These are phyloP conservation scores for Saturnia japonica DNA, from an alignment of 2,888 invertebrate species.

Conservation along the genomic window DNA sequence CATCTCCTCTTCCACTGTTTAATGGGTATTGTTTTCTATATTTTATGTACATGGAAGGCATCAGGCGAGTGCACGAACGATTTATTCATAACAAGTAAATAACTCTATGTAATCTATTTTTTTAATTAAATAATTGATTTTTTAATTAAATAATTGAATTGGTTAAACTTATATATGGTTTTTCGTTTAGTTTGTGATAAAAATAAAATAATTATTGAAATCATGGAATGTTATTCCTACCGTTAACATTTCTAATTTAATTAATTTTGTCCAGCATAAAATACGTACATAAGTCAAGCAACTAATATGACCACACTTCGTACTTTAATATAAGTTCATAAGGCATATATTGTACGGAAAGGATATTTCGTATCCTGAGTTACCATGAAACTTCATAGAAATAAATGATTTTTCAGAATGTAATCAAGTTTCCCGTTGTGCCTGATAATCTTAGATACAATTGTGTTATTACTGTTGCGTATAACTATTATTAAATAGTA, in stretches of 20 bases:
- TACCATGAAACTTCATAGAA: too few species aligned
- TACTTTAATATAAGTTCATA: too few species aligned
- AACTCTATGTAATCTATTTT: not conserved
- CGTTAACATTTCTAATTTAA: not conserved
- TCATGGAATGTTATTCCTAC: not conserved
- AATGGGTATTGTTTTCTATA: constrained; percentile 30
- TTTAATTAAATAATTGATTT: not conserved
- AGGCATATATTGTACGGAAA: too few species aligned
- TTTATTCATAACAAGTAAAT: not conserved
- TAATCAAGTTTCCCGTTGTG: too few species aligned
- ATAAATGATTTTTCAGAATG: too few species aligned
- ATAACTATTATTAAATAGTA: too few species aligned
- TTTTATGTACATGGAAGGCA: constrained; percentile 77
- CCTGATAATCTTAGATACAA: too few species aligned
- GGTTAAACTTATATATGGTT: not conserved
- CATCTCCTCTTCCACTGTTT: constrained; percentile 32
- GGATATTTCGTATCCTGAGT: too few species aligned
- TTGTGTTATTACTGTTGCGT: too few species aligned
- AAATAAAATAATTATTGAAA: not conserved
- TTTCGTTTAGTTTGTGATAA: not conserved
- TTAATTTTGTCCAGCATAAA: not conserved
- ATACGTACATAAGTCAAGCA: not conserved
- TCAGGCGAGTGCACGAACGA: constrained; percentile 57
- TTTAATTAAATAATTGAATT: not conserved
- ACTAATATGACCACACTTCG: too few species aligned